Evolutionary conservation across 1,140 invertebrate genomes (phyloP).

Genomic region (Ceratina calcarata): DNA sequence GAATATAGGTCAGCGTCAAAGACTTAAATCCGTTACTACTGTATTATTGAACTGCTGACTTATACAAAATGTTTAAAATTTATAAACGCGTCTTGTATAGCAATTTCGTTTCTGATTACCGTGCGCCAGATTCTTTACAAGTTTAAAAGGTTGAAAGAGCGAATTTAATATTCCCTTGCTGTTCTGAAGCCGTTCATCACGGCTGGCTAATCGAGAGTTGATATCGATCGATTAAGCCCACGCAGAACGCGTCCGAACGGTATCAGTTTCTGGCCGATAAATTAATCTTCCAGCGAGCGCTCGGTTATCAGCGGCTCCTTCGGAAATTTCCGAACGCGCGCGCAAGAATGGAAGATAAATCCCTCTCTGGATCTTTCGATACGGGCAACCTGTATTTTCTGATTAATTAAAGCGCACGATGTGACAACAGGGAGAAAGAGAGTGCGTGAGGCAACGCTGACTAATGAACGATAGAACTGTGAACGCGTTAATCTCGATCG

Average conservation of each 20-base stretch:
- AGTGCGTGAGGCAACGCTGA: slow-evolving; percentile 37
- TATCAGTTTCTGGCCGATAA: slow-evolving; percentile 36
- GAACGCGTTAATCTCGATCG: slow-evolving; percentile 23
- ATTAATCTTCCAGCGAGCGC: slow-evolving; percentile 52
- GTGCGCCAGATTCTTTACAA: too few relatives aligned
- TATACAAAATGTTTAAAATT: too few relatives aligned
- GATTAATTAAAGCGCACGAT: slow-evolving; percentile 54
- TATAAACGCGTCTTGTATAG: too few relatives aligned
- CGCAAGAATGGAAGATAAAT: slow-evolving; percentile 30
- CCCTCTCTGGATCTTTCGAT: slow-evolving; percentile 35
- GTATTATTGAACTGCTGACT: too few relatives aligned
- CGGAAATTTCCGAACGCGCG: background rate
- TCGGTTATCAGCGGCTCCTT: slow-evolving; percentile 45
- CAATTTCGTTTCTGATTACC: too few relatives aligned
- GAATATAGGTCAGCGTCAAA: background rate
- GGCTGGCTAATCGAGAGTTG: slow-evolving; percentile 7
- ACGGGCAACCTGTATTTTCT: background rate
- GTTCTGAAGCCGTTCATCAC: slow-evolving; percentile 6
- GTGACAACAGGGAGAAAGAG: slow-evolving; percentile 20
- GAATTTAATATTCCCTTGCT: background rate
- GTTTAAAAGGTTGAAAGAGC: too few relatives aligned
- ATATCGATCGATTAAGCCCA: slow-evolving; percentile 26
- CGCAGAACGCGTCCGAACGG: slow-evolving; percentile 9
- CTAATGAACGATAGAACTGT: slow-evolving; percentile 35
- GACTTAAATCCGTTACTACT: too few relatives aligned